Evolutionary conservation across 2,888 invertebrate species (phyloP).

Genomic region (Trissolcus brochymenae): DNA sequence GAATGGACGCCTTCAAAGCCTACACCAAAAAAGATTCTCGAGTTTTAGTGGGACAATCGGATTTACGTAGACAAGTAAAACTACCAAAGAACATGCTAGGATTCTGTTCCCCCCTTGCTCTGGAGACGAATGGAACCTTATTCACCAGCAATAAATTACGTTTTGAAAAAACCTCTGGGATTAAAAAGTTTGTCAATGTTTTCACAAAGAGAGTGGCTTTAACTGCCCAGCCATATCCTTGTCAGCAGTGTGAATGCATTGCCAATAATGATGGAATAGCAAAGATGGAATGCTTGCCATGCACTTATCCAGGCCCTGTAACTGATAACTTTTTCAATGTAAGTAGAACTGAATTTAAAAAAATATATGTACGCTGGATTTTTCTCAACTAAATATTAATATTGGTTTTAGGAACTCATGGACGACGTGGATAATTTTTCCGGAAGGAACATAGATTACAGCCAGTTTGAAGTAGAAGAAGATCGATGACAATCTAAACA

Average conservation of each 20-base stretch:
- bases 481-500: slow-evolving; percentile 47
- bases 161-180: slow-evolving; percentile 78
- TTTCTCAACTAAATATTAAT: slow-evolving; percentile 1
- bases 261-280: slow-evolving; percentile 80
- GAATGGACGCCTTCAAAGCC: slow-evolving; percentile 85
- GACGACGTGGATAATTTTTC: slow-evolving; percentile 68
- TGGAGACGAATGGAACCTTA: slow-evolving; percentile 90
- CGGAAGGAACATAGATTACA: slow-evolving; percentile 68
- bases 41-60: slow-evolving; percentile 83
- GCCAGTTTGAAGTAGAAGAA: slow-evolving; percentile 58
- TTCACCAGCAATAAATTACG: slow-evolving; percentile 81
- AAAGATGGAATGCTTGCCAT: slow-evolving; percentile 82
- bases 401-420: slow-evolving; percentile 68
- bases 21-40: slow-evolving; percentile 89
- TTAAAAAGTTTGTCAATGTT: slow-evolving; percentile 82
- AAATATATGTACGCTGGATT: slow-evolving; percentile 2
- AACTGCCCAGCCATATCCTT: slow-evolving; percentile 80
- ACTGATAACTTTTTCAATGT: slow-evolving; percentile 78
- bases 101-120: slow-evolving; percentile 86
- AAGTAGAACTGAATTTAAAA: slow-evolving; percentile 26
- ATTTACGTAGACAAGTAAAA: slow-evolving; percentile 83
- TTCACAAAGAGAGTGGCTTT: slow-evolving; percentile 82
- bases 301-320: slow-evolving; percentile 78
- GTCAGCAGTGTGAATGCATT: slow-evolving; percentile 84
- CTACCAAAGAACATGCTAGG: slow-evolving; percentile 87